Base-by-base conservation (phyloP, 2,888 invertebrate species). In the Entomobrya multifasciata region DNA sequence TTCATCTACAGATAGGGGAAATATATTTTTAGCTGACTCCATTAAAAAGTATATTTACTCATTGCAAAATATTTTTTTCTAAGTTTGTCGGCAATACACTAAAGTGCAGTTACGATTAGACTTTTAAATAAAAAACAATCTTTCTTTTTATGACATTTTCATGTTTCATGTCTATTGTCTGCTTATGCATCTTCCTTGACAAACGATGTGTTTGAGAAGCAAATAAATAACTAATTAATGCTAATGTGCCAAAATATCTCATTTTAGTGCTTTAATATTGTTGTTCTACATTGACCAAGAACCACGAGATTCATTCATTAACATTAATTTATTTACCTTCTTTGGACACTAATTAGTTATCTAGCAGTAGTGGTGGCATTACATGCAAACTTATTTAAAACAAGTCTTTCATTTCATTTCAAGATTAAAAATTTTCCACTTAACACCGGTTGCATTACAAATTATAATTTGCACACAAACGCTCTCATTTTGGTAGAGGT, bases 401-500 rank as follows among this genome's bases (percentile, higher is more conserved):
- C 15, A 4, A n/a, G 25, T 22, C n/a, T n/a, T n/a, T n/a, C n/a
- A n/a, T n/a, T n/a, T n/a, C n/a, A n/a, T 15, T 6, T 3, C 2
- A 47, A n/a, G 25, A 47, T 49, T 49, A n/a, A 27, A 72, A 49
- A 22, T 72, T 72, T 72, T 72, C 72, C 49, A 72, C 62, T 30
- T 27, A 49, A 47, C 49, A 49, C 17, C 49, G n/a, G n/a, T 72
- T 72, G 72, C 72, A 47, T 49, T 17, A 49, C 49, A 72, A 72
- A 49, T 72, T 10, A 25, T 49, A 47, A 72, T 72, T 72, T 72
- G 22, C 72, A 72, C 47, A n/a, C 25, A 49, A 72, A 72, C 49
- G 30, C 15, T 72, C 49, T 72, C 27, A 27, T 72, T 49, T 49
- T 44, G 6, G 1, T 36, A 36, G 17, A 36, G n/a, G 36, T 36